Base-by-base conservation (phyloP, 2,113 vertebrate species). In the Caretta caretta region DNA sequence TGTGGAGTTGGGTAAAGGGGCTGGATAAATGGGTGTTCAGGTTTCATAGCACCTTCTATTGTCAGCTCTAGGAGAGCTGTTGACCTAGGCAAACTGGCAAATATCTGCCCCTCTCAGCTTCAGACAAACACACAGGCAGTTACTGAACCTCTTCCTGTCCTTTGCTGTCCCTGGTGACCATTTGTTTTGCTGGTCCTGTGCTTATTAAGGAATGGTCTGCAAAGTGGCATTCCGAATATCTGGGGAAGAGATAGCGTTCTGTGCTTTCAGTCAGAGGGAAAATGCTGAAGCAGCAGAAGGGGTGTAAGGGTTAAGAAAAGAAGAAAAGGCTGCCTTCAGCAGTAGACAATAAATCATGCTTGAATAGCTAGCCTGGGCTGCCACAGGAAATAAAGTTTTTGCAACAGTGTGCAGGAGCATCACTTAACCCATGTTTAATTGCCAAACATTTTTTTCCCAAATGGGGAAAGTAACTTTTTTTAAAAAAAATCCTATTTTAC, bases 401-500 rank as follows among this genome's bases (percentile, higher is more conserved):
- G 65, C n/a, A 94, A 84, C 17, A 46, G 25, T 65, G 25, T 75
- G 31, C 20, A 83, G 17, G 27, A 79, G 6, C 2, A 48, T 90
- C 10, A 62, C 8, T 87, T 87, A 78, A 78, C 56, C 50, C 57
- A 19, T 13, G 2, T 62, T 84, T 75, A 51, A 31, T 7, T 46
- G 38, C 2, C 5, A 87, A 90, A 17, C 57, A 20, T n/a, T 5
- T 8, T 69, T 27, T 20, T 24, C 10, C 54, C 3, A 59, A 1
- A 31, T 27, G 10, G 5, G 35, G n/a, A 91, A 80, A 80, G 0
- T 81, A n/a, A 4, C 42, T 46, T 3, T 59, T 24, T 78, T 65
- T 4, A 8, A 48, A 14, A 8, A 1, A 5, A 69, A 0, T 1
- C 7, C 13, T 5, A 17, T 78, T 86, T 31, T 25, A 22, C 35